Base-by-base conservation (phyloP, 2,113 vertebrate genomes). In the Cyprinodon variegatus region DNA sequence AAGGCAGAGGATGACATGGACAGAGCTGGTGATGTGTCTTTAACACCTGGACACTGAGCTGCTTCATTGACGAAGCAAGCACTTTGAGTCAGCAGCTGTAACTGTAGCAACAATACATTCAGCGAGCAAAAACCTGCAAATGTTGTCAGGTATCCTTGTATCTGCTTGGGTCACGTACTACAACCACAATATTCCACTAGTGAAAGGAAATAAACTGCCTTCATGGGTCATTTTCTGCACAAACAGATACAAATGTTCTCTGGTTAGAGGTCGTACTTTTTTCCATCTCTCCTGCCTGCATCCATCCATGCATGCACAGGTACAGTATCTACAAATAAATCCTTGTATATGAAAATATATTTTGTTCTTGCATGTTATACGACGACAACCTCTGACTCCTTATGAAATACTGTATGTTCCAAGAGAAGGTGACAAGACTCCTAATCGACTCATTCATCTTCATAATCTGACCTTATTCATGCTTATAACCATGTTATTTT, bases 391-490 rank as follows among this genome's bases (percentile, higher is more conserved):
- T 65, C 69, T 64, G 13, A 20, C 46, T 63, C 46, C 59, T 78
- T 76, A 82, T 86, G 81, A 86, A 29, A 29, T 29, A 84, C 83
- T 76, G 83, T 68, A 29, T 29, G 74, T 39, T 78, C 84, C 74
- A 36, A 69, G 82, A 85, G 76, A 85, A 72, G 53, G 77, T 80
- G 87, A 90, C 85, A 82, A 74, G 63, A 89, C 70, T 71, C 76
- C 90, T 92, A 92, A 93, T 92, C 86, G 75, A 76, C 86, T 75
- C 85, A 90, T 92, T 88, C 87, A 88, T 93, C 89, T 89, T 89
- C 86, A 91, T 91, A 93, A 89, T 93, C 90, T 88, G 84, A 87
- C 78, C 83, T 79, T 87, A 89, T 89, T 91, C 88, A 89, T 90
- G 86, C 73, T 80, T 77, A 81, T 93, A 89, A 93, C 89, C 89